phyloP scores from a whole-genome alignment of 2,888 invertebrate genomes.

The Oxystoma pomonae region DNA sequence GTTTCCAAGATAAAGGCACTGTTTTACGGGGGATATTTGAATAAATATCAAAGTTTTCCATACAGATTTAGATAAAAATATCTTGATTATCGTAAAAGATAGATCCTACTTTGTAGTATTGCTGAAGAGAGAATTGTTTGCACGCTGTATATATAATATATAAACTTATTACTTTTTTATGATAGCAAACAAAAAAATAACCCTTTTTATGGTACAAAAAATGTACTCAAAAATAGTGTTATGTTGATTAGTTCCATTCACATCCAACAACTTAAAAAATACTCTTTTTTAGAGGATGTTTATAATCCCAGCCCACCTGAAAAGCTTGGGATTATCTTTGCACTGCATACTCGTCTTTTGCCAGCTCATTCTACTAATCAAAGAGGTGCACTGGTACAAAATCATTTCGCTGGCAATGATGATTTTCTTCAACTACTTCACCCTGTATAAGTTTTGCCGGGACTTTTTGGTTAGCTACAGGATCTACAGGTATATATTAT shows the following conservation, averaged over 20 bases:
- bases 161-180: too few species aligned
- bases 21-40: too few species aligned
- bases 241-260: too few species aligned
- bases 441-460: conserved; percentile 82
- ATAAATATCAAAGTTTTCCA: too few species aligned
- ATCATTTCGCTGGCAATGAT: conserved; percentile 81
- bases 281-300: conserved; percentile 75
- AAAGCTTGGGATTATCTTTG: conserved; percentile 68
- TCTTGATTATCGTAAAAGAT: too few species aligned
- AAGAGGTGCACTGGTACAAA: conserved; percentile 88
- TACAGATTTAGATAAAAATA: too few species aligned
- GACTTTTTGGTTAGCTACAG: conserved; percentile 84
- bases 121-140: too few species aligned
- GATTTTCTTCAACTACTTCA: conserved; percentile 86
- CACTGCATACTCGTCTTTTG: conserved; percentile 67
- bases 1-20: too few species aligned
- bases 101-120: too few species aligned
- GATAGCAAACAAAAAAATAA: neutral
- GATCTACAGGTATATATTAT: conserved; percentile 59
- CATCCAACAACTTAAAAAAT: too few species aligned
- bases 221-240: too few species aligned
- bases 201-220: neutral
- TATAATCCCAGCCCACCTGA: conserved; percentile 74
- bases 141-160: too few species aligned
- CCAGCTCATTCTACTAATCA: conserved; percentile 74